phyloP scores from a whole-genome alignment of 1,140 invertebrate species.

The Leptinotarsa lineolata region DNA sequence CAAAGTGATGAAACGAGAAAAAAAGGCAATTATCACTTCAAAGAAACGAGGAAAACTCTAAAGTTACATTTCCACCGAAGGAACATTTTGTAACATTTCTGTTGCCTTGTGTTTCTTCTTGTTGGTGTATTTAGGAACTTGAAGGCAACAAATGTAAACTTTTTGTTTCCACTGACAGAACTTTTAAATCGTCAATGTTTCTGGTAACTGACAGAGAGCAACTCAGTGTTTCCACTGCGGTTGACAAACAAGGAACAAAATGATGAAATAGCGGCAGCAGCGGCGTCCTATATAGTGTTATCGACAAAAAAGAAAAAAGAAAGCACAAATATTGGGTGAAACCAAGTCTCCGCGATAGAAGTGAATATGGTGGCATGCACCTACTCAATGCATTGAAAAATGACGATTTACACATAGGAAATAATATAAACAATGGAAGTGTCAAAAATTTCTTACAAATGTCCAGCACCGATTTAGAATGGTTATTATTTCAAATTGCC shows the following conservation, averaged over 20 bases:
- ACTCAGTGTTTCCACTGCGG: too few relatives aligned
- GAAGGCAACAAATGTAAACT: slow-evolving; percentile 5
- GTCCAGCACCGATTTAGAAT: neutral
- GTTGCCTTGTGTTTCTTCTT: slow-evolving; percentile 14
- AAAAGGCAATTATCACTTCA: too few relatives aligned
- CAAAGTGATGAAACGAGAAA: too few relatives aligned
- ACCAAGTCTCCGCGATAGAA: slow-evolving; percentile 10
- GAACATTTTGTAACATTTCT: slow-evolving; percentile 16
- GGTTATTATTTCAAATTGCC: neutral
- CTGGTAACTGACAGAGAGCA: slow-evolving; percentile 1
- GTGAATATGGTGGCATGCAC: slow-evolving; percentile 14
- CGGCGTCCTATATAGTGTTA: too few relatives aligned
- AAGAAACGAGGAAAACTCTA: too few relatives aligned
- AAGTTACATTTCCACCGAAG: neutral
- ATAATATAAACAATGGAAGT: slow-evolving; percentile 6
- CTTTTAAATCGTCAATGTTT: neutral
- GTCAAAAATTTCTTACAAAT: slow-evolving; percentile 4
- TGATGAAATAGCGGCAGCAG: too few relatives aligned
- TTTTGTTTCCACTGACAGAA: neutral
- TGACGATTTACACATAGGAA: slow-evolving; percentile 1
- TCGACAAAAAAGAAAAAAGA: neutral
- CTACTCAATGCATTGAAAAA: slow-evolving; percentile 4
- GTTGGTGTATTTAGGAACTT: slow-evolving; percentile 10
- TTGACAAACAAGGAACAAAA: too few relatives aligned
- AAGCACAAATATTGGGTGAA: slow-evolving; percentile 7